phyloP scores from a whole-genome alignment of 2,888 invertebrate genomes.

The Spodoptera littoralis region DNA sequence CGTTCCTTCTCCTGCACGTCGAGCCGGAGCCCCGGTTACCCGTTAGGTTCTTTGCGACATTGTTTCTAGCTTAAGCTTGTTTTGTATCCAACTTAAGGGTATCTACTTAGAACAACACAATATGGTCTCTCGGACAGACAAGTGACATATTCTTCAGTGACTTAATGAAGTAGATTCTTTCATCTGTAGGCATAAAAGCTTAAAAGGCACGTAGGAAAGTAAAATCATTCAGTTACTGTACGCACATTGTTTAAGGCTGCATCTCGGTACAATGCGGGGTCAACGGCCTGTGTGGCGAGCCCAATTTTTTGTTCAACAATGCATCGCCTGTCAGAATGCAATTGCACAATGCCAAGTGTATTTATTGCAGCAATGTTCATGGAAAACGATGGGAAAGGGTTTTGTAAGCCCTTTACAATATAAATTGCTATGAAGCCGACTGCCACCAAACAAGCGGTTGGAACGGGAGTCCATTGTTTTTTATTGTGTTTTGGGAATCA shows the following conservation, averaged over 20 bases:
- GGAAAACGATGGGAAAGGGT: constrained; percentile 46
- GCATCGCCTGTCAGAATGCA: constrained; percentile 54
- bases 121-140: constrained; percentile 14
- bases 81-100: too few species aligned
- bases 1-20: too few species aligned
- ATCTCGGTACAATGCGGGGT: constrained; percentile 48
- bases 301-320: constrained; percentile 57
- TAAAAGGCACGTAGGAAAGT: constrained; percentile 26
- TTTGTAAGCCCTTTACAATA: constrained; percentile 35
- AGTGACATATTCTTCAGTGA: constrained; percentile 14
- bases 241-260: constrained; percentile 45
- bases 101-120: background rate
- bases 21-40: too few species aligned
- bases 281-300: constrained; percentile 40
- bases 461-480: background rate
- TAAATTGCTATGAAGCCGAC: constrained; percentile 21
- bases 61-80: too few species aligned
- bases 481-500: background rate
- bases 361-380: constrained; percentile 49
- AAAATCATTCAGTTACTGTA: constrained; percentile 46
- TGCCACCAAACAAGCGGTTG: background rate
- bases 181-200: constrained; percentile 19
- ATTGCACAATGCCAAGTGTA: constrained; percentile 55
- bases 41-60: too few species aligned
- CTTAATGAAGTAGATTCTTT: constrained; percentile 9